Evolutionary conservation across 2,797 vertebrate genomes (phyloP).

Genomic region (Gadopsis marmoratus): DNA sequence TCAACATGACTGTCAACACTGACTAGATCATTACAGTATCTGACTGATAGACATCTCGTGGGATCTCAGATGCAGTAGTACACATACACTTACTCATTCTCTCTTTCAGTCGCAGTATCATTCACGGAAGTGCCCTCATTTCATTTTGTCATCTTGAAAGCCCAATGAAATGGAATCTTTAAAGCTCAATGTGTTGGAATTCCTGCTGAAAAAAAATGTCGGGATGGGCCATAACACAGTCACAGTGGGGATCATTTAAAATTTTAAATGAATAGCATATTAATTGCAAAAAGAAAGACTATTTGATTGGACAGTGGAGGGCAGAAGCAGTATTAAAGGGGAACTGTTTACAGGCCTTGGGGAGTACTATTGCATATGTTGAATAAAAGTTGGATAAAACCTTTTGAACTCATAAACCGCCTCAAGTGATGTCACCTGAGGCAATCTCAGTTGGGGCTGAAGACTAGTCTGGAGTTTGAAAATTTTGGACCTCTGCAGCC

Average conservation of each 20-base stretch:
- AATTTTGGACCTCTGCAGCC: no score
- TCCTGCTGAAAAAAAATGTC: not conserved
- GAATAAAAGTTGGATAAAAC: no score
- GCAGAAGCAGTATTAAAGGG: not conserved
- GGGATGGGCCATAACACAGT: not conserved
- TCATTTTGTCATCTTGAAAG: not conserved
- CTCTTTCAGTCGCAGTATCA: not conserved
- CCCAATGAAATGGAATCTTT: not conserved
- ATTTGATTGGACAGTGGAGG: not conserved
- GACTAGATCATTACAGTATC: constrained; percentile 11
- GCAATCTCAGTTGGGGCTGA: not conserved
- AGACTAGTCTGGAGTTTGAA: not conserved
- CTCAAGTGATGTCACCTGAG: not conserved
- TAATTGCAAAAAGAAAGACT: not conserved
- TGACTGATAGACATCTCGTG: not conserved
- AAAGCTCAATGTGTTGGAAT: not conserved
- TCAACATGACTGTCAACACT: not conserved
- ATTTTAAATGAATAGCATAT: not conserved
- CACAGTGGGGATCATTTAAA: not conserved
- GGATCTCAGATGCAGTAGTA: not conserved
- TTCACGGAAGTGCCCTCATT: not conserved
- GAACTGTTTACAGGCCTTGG: not conserved
- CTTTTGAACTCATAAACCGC: no score
- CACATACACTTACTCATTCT: not conserved
- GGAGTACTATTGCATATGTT: not conserved